Evolutionary conservation across 1,140 invertebrate species (phyloP), one percentile per base, ranked within the genome.

Genomic region (Drosophila tsacasi): DNA sequence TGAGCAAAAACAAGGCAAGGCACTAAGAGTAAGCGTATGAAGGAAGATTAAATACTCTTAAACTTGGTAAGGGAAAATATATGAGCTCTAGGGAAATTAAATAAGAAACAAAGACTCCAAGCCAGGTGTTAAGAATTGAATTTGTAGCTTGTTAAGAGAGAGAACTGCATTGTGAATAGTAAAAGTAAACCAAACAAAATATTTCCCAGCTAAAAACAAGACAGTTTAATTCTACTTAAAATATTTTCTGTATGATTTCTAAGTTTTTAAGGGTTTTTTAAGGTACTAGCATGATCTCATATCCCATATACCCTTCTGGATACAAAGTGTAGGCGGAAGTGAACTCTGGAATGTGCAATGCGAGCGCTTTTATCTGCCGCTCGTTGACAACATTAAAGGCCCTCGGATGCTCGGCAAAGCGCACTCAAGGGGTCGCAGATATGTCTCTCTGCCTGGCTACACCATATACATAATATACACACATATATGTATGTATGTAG

Each of bases 301-400:
- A 59, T 44, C 13, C 10, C 6, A n/a, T 17, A 47, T 60, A 46
- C 50, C 65, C 32, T n/a, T 7, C 2, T 0, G 0, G 5, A 39
- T 10, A n/a, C 47, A 54, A 50, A 54, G 32, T 37, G 17, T 68
- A 76, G 37, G 19, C 82, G 82, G 83, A 86, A 86, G 79, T 82
- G 61, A 73, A 73, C 59, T 35, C 66, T 57, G 76, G 60, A 79
- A 82, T 80, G 40, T 86, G 83, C 83, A 80, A 74, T 86, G 79
- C 67, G 77, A 83, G 68, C 73, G 76, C 76, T 87, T 87, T 87
- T 83, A 81, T 80, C 76, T 77, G 61, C 77, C 49, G 58, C 60
- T 55, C 27, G 62, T 76, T 78, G 78, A 84, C 82, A 81, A 79
- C 78, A 85, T 85, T 79, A 76, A 85, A 79, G 77, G 54, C 61